Conservation (phyloP, 2,113 vertebrate genomes). For the Chroicocephalus ridibundus region DNA sequence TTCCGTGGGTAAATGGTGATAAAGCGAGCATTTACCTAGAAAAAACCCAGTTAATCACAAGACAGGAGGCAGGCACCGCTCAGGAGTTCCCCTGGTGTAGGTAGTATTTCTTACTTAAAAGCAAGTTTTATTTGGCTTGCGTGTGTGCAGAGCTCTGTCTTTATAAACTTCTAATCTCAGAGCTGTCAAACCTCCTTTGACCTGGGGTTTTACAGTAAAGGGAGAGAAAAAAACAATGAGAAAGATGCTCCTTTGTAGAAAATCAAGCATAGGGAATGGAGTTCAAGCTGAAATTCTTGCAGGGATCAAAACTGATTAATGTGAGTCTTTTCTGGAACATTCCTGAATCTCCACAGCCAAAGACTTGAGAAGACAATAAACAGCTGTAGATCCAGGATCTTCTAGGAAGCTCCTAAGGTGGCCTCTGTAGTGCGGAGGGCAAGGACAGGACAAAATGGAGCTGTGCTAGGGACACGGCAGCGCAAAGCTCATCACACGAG, state of each 20-base stretch:
- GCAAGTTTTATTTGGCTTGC: constrained; percentile 4
- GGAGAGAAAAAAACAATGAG: neutral
- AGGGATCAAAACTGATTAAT: neutral
- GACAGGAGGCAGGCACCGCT: neutral
- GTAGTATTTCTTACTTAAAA: constrained; percentile 38
- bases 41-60: neutral
- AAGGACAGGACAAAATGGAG: neutral
- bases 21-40: neutral
- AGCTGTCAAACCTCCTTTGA: neutral
- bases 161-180: constrained; percentile 21
- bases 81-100: neutral
- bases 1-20: neutral
- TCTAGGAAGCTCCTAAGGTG: neutral
- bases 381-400: neutral
- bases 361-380: neutral
- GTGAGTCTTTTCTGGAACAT: neutral
- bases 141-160: neutral
- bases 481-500: rapidly evolving
- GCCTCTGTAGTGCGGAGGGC: rapidly evolving
- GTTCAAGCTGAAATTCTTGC: neutral
- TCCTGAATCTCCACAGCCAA: neutral
- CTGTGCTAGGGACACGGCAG: neutral
- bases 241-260: neutral
- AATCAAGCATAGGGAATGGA: neutral
- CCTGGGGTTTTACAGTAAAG: neutral